Evolutionary conservation across 64 coral and sea anemone genomes (phyloP).

Genomic region (Actinia tenebrosa): DNA sequence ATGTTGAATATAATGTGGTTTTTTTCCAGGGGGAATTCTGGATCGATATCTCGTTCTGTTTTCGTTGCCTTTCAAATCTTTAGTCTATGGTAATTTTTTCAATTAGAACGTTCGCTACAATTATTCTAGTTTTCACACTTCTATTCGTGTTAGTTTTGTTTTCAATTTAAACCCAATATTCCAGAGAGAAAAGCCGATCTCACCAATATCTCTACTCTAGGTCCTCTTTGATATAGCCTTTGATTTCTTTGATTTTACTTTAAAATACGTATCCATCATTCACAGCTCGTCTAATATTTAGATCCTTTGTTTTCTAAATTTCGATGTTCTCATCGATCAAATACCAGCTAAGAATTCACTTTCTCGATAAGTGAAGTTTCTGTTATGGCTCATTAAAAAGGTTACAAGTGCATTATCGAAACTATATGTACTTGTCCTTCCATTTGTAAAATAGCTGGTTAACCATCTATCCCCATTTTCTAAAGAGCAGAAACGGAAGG

Average conservation of each 20-base stretch:
- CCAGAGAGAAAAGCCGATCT: not conserved
- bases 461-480: not conserved
- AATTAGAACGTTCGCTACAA: not conserved
- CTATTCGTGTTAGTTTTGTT: not conserved
- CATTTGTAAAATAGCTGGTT: not conserved
- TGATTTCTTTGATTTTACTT: not conserved
- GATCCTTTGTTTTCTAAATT: not conserved
- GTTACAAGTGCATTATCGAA: not conserved
- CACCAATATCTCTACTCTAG: not conserved
- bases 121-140: not conserved
- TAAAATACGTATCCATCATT: not conserved
- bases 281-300: not conserved
- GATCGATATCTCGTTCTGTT: not conserved
- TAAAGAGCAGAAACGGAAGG: not conserved
- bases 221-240: not conserved
- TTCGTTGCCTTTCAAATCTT: not conserved
- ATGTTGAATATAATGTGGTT: constrained; percentile 22
- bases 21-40: not conserved
- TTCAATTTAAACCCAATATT: not conserved
- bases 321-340: not conserved
- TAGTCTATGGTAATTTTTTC: not conserved
- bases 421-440: not conserved
- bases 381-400: not conserved
- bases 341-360: not conserved
- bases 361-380: not conserved